Conservation (phyloP, 2,113 vertebrate species). For the Cyanoderma ruficeps region DNA sequence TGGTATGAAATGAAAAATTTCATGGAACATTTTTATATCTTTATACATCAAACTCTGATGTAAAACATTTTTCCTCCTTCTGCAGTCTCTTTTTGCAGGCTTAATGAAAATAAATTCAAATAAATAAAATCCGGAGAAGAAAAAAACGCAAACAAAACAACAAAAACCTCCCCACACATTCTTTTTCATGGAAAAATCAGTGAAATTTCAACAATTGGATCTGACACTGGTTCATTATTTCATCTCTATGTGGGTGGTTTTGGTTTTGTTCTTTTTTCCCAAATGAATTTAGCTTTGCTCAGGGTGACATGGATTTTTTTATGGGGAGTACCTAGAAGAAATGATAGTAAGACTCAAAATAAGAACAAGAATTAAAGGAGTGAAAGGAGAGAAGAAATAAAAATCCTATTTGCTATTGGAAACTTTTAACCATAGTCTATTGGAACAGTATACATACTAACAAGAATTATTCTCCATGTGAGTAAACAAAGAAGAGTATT, state of each 20-base stretch:
- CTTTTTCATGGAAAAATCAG: neutral
- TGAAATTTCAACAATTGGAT: neutral
- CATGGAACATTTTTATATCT: neutral
- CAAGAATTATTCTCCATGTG: neutral
- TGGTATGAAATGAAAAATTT: neutral
- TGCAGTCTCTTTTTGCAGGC: neutral
- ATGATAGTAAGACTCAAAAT: neutral
- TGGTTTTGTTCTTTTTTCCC: neutral
- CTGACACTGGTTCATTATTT: neutral
- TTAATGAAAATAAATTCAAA: neutral
- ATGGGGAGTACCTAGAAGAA: neutral
- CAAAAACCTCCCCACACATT: fast-evolving
- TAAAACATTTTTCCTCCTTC: neutral
- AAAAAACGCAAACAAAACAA: neutral
- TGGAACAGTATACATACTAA: neutral
- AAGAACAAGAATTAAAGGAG: neutral
- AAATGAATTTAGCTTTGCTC: neutral
- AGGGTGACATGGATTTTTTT: neutral
- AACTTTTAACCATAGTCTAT: neutral
- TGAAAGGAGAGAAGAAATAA: neutral
- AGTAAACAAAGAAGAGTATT: neutral
- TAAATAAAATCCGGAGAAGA: neutral
- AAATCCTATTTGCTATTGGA: neutral
- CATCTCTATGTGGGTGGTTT: neutral
- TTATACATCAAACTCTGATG: neutral